Conservation (phyloP, 2,797 vertebrate species). For the Ceryle rudis region DNA sequence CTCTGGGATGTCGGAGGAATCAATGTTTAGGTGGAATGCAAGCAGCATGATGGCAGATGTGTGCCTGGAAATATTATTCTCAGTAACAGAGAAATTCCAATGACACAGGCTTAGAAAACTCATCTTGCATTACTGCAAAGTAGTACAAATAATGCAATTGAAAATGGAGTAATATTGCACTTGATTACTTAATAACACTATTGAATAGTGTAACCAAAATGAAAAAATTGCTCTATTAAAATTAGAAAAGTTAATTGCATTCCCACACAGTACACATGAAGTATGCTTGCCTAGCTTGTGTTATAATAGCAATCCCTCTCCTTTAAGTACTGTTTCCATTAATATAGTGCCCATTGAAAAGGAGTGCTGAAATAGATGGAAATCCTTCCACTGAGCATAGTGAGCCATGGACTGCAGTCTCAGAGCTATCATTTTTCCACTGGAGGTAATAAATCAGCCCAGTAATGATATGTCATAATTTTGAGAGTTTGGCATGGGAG, state of each 20-base stretch:
- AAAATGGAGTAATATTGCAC: not conserved
- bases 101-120: not conserved
- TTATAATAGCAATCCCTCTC: slow-evolving; percentile 10
- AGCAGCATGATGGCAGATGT: not conserved
- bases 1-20: not conserved
- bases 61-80: not conserved
- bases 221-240: not conserved
- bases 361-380: not conserved
- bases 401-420: not conserved
- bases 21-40: not conserved
- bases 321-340: not conserved
- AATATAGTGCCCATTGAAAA: rapidly evolving
- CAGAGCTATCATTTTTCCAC: not conserved
- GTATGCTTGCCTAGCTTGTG: not conserved
- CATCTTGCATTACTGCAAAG: not conserved
- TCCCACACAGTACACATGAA: not conserved
- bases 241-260: not conserved
- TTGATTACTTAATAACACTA: not conserved
- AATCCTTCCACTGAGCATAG: not conserved
- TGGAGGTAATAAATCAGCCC: not conserved
- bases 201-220: not conserved
- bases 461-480: not conserved
- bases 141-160: not conserved
- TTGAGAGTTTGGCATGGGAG: not conserved
- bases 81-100: not conserved